These are phyloP conservation scores for Dolichomitus sp. DNA, from an alignment of 2,888 invertebrate species.

Conservation along the genomic window DNA sequence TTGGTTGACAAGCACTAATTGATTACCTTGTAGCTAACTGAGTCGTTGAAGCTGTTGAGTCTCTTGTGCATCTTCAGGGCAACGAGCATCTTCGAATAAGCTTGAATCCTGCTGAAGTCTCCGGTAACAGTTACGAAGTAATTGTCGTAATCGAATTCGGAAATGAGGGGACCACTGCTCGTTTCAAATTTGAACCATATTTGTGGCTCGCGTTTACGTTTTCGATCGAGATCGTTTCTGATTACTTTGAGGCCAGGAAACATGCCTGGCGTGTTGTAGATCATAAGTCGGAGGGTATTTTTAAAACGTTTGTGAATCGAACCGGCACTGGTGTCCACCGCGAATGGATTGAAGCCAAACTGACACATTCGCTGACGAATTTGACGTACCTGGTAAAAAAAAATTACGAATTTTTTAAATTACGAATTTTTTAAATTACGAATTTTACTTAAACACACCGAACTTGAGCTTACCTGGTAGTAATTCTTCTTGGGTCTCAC, in stretches of 20 bases:
- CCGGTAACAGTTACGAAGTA: constrained; percentile 71
- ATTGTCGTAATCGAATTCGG: constrained; percentile 75
- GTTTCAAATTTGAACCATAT: constrained; percentile 71
- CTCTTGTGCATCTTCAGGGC: constrained; percentile 74
- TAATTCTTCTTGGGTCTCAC: constrained; percentile 67
- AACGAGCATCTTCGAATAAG: constrained; percentile 73
- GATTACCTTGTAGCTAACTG: constrained; percentile 72
- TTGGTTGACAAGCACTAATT: neutral
- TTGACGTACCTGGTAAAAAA: constrained; percentile 66
- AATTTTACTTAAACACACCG: neutral
- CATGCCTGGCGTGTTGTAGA: constrained; percentile 72
- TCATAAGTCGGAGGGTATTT: constrained; percentile 69
- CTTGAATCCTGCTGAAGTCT: constrained; percentile 71
- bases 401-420: too few species aligned
- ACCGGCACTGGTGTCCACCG: constrained; percentile 58
- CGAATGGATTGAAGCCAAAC: constrained; percentile 73
- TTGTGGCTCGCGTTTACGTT: constrained; percentile 71
- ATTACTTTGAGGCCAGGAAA: constrained; percentile 73
- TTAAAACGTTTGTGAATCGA: constrained; percentile 74
- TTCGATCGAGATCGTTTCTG: constrained; percentile 74
- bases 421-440: too few species aligned
- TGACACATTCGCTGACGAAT: constrained; percentile 73
- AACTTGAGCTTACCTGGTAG: constrained; percentile 67
- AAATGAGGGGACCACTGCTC: constrained; percentile 62
- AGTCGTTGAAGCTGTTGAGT: constrained; percentile 73